Percentiles rank a stretch among this genome's conserved stretches.
Conservation (phyloP, 1,140 invertebrate genomes). For the Brachionus calyciflorus region DNA sequence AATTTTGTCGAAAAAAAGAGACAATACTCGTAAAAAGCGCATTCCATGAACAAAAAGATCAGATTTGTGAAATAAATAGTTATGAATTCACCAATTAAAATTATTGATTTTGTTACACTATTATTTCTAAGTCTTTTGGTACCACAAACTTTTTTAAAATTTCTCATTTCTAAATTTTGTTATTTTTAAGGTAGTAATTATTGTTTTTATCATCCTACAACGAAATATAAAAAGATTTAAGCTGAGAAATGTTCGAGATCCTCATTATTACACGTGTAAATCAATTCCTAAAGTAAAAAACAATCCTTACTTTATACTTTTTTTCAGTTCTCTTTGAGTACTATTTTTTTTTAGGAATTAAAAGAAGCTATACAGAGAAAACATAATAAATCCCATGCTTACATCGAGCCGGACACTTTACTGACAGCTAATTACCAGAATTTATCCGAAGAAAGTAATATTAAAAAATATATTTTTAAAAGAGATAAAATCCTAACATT, state of each 20-base stretch:
- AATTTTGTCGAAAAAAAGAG: too few species aligned
- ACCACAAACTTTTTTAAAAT: background rate
- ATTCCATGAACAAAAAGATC: too few species aligned
- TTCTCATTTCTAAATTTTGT: background rate
- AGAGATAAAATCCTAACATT: background rate
- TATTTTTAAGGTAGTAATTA: constrained; percentile 9
- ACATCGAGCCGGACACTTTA: background rate
- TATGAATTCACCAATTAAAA: constrained; percentile 21
- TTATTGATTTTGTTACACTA: constrained; percentile 19
- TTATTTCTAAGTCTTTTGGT: constrained; percentile 14
- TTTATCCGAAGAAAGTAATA: background rate
- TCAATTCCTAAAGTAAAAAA: constrained; percentile 18
- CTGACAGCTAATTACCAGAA: constrained; percentile 4
- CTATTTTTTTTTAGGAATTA: background rate
- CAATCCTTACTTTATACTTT: too few species aligned
- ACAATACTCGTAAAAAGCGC: too few species aligned
- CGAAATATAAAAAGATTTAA: constrained; percentile 23
- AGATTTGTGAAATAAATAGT: too few species aligned
- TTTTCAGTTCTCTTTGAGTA: background rate
- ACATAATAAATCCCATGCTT: constrained; percentile 22
- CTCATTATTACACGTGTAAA: constrained; percentile 29
- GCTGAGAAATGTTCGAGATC: constrained; percentile 19
- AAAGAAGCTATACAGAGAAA: constrained; percentile 25
- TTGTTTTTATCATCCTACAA: constrained; percentile 23
- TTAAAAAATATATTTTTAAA: background rate